A percentile compares a stretch with the other conserved stretches of the same genome.
phyloP scores from a whole-genome alignment of 2,797 vertebrate species.

The Catamblyrhynchus diadema region DNA sequence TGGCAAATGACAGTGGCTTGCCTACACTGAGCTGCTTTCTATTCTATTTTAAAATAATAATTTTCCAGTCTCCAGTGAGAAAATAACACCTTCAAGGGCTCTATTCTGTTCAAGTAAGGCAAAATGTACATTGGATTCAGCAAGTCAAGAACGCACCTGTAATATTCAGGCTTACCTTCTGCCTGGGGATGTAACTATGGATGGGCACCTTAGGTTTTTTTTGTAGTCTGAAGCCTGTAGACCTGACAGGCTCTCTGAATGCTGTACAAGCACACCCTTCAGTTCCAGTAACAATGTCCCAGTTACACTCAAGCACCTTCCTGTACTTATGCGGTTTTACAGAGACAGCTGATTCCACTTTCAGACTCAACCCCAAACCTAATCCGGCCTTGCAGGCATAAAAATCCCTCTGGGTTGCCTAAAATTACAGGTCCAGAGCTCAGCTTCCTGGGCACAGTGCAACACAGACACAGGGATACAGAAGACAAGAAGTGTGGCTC shows the following conservation, averaged over 20 bases:
- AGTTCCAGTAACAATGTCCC: neutral
- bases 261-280: neutral
- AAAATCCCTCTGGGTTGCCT: neutral
- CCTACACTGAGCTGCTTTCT: neutral
- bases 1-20: neutral
- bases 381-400: neutral
- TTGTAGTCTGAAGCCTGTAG: neutral
- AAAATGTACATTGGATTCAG: neutral
- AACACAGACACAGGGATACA: neutral
- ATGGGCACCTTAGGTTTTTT: neutral
- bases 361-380: neutral
- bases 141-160: fast-evolving
- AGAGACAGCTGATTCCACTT: neutral
- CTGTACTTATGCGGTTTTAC: fast-evolving
- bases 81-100: neutral
- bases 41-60: conserved; percentile 14
- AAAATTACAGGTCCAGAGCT: neutral
- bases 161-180: neutral
- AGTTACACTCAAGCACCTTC: neutral
- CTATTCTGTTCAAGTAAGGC: neutral
- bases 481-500: neutral
- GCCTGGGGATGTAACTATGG: neutral
- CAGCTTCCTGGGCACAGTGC: neutral
- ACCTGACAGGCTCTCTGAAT: neutral
- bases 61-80: neutral